phyloP scores from a whole-genome alignment of 1,140 invertebrate genomes.

The Paralvinella palmiformis region DNA sequence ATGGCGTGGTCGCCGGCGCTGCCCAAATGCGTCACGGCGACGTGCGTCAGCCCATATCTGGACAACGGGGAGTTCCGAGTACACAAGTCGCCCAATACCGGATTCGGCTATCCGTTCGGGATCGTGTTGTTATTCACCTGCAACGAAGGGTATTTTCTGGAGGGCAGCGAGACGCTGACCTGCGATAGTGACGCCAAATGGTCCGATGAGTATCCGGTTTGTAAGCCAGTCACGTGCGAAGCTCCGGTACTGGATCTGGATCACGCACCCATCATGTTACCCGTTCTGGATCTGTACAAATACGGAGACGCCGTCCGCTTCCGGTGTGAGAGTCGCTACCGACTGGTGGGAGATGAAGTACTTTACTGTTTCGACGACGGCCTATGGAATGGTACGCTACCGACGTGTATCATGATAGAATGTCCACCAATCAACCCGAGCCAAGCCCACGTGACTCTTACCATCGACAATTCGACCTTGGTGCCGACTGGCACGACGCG shows the following conservation, averaged over 20 bases:
- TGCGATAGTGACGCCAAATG: conserved; percentile 1
- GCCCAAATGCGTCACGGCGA: conserved; percentile 22
- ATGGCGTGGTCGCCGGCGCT: conserved; percentile 13
- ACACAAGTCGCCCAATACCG: background rate
- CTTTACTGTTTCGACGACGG: conserved; percentile 42
- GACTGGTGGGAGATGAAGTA: conserved; percentile 37
- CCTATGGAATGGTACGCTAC: conserved; percentile 41
- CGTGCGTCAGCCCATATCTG: conserved; percentile 18
- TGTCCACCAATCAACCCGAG: conserved; percentile 19
- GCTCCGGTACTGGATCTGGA: background rate
- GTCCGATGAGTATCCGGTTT: conserved; percentile 6
- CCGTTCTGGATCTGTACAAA: background rate
- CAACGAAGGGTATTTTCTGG: background rate
- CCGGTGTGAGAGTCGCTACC: conserved; percentile 48
- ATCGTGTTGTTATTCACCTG: background rate
- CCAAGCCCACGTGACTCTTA: background rate
- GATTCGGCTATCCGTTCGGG: conserved; percentile 9
- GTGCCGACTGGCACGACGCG: background rate
- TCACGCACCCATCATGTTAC: background rate
- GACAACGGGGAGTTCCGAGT: background rate
- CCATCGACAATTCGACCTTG: no score
- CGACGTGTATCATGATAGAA: conserved; percentile 40
- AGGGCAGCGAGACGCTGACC: background rate
- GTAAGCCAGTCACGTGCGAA: background rate
- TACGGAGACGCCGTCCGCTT: conserved; percentile 28